Evolutionary conservation across 2,797 vertebrate genomes (phyloP).

Genomic region (Platyrinchus mystaceus): DNA sequence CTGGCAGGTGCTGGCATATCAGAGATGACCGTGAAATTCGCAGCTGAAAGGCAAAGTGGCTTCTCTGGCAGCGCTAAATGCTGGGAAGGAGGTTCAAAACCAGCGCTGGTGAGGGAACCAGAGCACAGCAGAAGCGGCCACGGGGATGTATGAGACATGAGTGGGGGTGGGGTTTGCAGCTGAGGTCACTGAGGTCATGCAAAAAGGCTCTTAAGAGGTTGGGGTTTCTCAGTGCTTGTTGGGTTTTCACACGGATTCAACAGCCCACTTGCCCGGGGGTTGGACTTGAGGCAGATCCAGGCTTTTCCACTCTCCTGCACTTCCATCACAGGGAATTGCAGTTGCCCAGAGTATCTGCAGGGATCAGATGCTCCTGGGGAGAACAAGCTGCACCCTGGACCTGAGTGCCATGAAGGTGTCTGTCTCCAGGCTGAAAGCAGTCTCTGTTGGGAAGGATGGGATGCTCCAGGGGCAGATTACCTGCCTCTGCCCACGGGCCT

Average conservation of each 20-base stretch:
- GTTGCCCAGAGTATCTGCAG: neutral
- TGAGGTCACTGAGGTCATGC: neutral
- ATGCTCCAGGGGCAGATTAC: neutral
- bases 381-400: neutral
- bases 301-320: neutral
- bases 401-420: neutral
- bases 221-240: neutral
- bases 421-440: neutral
- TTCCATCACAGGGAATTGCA: accelerated
- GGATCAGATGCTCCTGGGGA: neutral
- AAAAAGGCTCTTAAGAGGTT: neutral
- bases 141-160: accelerated
- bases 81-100: neutral
- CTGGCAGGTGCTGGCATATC: neutral
- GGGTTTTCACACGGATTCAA: neutral
- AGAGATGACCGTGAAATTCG: neutral
- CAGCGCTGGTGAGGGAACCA: neutral
- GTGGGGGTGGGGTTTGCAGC: neutral
- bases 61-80: neutral
- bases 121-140: neutral
- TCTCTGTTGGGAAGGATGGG: neutral
- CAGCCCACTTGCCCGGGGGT: neutral
- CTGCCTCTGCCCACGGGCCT: neutral
- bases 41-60: neutral
- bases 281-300: neutral